A percentile compares a stretch with the other conserved stretches of the same genome.
Conservation (phyloP, 2,113 vertebrate species). For the Notechis scutatus region DNA sequence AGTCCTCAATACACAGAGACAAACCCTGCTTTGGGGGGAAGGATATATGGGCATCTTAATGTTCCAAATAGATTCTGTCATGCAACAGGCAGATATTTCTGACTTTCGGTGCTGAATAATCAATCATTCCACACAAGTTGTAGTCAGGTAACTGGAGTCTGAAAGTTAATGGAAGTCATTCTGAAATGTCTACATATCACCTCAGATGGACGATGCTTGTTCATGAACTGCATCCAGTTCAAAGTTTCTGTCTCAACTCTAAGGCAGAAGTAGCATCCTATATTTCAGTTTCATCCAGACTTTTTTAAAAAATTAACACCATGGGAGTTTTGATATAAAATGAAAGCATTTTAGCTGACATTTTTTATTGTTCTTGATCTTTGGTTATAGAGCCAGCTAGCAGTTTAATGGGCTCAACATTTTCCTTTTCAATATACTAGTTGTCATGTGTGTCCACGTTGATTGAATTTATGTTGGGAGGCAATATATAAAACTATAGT, state of each 20-base stretch:
- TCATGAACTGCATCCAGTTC: neutral
- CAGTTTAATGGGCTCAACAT: neutral
- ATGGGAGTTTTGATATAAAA: neutral
- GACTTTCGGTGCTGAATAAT: neutral
- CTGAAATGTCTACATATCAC: slow-evolving; percentile 1
- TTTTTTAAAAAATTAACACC: neutral
- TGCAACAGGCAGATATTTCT: slow-evolving; percentile 21
- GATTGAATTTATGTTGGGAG: neutral
- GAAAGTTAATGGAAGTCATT: slow-evolving; percentile 17
- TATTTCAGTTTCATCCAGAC: slow-evolving; percentile 12
- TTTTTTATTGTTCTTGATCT: slow-evolving; percentile 14
- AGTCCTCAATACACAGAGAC: neutral
- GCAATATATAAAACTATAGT: neutral
- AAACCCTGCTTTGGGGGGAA: neutral
- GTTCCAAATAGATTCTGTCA: slow-evolving; percentile 26
- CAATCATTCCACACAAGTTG: neutral
- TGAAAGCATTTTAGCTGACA: neutral
- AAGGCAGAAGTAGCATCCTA: neutral
- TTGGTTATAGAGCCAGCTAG: neutral
- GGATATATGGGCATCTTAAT: neutral
- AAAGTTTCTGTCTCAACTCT: neutral
- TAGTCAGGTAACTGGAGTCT: neutral
- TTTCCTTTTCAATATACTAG: neutral
- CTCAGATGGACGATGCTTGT: neutral
- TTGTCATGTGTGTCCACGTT: neutral